phyloP scores from a whole-genome alignment of 2,113 vertebrate species.

The Peucedramus taeniatus region DNA sequence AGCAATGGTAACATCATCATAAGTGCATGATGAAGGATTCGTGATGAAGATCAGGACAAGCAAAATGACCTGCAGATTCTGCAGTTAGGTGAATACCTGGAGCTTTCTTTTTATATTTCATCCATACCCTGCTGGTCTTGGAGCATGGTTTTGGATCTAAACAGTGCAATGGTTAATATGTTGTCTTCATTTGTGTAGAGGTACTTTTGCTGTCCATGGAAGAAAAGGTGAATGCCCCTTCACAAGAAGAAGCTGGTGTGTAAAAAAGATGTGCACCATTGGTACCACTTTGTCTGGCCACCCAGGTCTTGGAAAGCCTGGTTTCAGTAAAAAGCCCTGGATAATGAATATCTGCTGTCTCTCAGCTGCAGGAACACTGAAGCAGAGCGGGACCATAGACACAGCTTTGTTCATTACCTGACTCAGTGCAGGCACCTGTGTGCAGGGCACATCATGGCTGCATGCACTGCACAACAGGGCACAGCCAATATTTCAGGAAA shows the following conservation, averaged over 20 bases:
- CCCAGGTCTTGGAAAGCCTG: background rate
- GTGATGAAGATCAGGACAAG: background rate
- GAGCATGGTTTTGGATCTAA: background rate
- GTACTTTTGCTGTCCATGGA: background rate
- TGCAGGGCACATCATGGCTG: background rate
- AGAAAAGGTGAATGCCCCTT: background rate
- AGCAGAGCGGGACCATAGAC: background rate
- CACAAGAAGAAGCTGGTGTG: background rate
- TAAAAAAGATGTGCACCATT: background rate
- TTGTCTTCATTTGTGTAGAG: background rate
- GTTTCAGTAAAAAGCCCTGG: background rate
- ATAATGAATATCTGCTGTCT: background rate
- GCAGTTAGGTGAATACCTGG: background rate
- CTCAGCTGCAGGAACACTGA: background rate
- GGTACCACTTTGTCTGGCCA: background rate
- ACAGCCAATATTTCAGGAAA: background rate
- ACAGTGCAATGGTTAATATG: background rate
- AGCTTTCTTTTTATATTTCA: background rate
- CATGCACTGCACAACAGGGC: background rate
- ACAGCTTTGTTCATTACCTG: background rate
- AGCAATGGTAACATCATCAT: background rate
- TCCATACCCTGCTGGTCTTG: background rate
- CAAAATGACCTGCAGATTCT: background rate
- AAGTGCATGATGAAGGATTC: fast-evolving
- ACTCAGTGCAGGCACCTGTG: background rate